Percentiles rank a stretch among this genome's conserved stretches.
Conservation (phyloP, 2,797 vertebrate genomes). For the Chelon auratus region DNA sequence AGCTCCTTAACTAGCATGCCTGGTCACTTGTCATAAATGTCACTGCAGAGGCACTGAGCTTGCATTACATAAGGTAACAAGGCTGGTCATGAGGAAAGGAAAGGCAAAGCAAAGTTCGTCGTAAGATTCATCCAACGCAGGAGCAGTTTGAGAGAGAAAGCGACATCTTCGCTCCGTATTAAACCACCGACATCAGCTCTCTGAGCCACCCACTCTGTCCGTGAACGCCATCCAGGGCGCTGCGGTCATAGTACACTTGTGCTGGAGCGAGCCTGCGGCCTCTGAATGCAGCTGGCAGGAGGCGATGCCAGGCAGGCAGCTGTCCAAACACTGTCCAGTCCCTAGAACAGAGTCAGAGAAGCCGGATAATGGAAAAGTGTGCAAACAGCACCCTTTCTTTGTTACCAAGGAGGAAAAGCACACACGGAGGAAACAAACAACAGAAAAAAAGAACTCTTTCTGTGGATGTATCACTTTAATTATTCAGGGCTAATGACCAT, state of each 20-base stretch:
- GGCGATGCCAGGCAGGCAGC: slow-evolving; percentile 79
- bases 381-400: slow-evolving; percentile 67
- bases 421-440: slow-evolving; percentile 45
- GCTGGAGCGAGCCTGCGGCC: slow-evolving; percentile 32
- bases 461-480: slow-evolving; percentile 47
- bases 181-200: slow-evolving; percentile 29
- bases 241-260: slow-evolving; percentile 53
- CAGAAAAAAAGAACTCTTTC: slow-evolving; percentile 60
- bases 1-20: too few species aligned
- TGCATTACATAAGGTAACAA: too few species aligned
- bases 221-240: slow-evolving; percentile 37
- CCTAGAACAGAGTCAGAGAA: slow-evolving; percentile 50
- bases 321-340: slow-evolving; percentile 81
- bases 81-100: too few species aligned
- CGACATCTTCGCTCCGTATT: not conserved
- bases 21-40: too few species aligned
- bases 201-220: slow-evolving; percentile 45
- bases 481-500: slow-evolving; percentile 30
- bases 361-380: slow-evolving; percentile 73
- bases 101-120: too few species aligned
- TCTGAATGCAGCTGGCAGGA: slow-evolving; percentile 57
- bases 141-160: too few species aligned
- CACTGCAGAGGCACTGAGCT: too few species aligned
- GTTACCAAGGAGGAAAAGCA: slow-evolving; percentile 66
- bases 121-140: too few species aligned